Conservation (phyloP, 2,113 vertebrate species). For the Aix galericulata region DNA sequence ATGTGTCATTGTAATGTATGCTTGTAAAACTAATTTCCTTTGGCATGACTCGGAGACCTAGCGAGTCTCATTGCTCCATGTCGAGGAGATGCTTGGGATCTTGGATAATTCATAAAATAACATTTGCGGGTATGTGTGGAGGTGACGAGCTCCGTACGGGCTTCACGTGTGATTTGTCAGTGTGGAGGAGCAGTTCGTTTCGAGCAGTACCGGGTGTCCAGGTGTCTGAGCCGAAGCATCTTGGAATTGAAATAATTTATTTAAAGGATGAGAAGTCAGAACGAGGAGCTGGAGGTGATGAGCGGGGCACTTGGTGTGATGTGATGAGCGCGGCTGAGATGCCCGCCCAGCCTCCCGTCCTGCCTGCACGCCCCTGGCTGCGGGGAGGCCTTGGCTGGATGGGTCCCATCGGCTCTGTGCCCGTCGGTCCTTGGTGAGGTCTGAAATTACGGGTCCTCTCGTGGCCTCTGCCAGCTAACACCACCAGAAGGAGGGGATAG, state of each 20-base stretch:
- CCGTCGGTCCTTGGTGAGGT: background rate
- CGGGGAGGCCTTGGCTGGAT: background rate
- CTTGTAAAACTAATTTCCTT: background rate
- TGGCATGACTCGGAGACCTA: background rate
- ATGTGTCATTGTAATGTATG: background rate
- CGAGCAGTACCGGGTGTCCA: background rate
- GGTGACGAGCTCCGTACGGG: background rate
- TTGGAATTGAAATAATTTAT: background rate
- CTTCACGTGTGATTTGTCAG: background rate
- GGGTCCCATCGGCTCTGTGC: background rate
- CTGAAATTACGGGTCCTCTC: background rate
- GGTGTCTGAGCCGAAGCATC: background rate
- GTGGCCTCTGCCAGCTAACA: background rate
- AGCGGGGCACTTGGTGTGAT: background rate
- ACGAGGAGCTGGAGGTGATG: fast-evolving
- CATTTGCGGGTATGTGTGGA: background rate
- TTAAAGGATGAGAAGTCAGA: background rate
- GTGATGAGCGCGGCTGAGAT: background rate
- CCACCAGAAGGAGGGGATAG: fast-evolving
- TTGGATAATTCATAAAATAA: background rate
- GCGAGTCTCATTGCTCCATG: fast-evolving
- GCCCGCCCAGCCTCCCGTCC: background rate
- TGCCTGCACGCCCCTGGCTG: fast-evolving
- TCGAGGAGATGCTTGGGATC: background rate
- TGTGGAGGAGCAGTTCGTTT: background rate